Percentiles rank a stretch among this genome's conserved stretches.
phyloP scores from a whole-genome alignment of 2,113 vertebrate genomes.

The Tachycineta bicolor region DNA sequence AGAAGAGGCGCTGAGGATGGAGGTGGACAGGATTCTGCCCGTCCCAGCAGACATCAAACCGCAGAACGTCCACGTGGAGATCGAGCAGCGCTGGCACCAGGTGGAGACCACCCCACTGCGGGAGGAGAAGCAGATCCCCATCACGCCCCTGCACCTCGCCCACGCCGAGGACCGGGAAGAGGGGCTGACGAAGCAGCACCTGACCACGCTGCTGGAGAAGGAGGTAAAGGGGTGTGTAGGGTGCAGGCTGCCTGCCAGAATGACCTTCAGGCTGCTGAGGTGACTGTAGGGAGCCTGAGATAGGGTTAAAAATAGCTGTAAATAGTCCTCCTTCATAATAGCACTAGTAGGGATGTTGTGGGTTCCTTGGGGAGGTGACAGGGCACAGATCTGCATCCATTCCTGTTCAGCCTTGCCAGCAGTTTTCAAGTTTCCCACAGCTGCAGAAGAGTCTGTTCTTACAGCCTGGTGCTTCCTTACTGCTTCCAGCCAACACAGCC shows the following conservation, averaged over 20 bases:
- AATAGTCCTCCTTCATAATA: neutral
- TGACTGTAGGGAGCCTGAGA: neutral
- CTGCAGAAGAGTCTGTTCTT: neutral
- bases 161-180: conserved; percentile 65
- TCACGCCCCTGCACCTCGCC: conserved; percentile 76
- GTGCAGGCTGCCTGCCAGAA: neutral
- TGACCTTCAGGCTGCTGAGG: neutral
- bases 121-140: conserved; percentile 95
- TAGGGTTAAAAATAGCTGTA: neutral
- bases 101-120: conserved; percentile 93
- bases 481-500: neutral
- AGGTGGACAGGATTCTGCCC: conserved; percentile 80
- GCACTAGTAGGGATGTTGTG: neutral
- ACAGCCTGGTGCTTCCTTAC: neutral
- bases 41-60: conserved; percentile 54
- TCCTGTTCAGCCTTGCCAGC: neutral
- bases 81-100: conserved; percentile 96
- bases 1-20: conserved; percentile 82
- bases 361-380: neutral
- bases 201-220: conserved; percentile 87
- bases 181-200: conserved; percentile 79
- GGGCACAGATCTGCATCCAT: neutral
- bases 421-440: neutral
- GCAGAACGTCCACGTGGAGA: conserved; percentile 87
- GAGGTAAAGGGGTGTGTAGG: conserved; percentile 77